Evolutionary conservation across 2,797 vertebrate genomes (phyloP), one percentile per base, ranked within the genome.

Genomic region (Dermochelys coriacea): DNA sequence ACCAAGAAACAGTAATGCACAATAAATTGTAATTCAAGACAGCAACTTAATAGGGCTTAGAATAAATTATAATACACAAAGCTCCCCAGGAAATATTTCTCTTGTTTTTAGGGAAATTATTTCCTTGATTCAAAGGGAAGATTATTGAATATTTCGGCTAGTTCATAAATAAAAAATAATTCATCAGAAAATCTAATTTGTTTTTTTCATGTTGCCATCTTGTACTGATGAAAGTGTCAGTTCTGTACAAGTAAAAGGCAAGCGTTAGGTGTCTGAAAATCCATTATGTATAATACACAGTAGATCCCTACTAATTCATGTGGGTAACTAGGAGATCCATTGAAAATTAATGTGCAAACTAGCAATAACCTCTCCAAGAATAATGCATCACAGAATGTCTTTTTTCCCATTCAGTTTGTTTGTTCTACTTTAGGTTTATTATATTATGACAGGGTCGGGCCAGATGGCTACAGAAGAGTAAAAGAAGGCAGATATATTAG

Each of bases 331-430:
- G 34, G 61, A 64, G 31, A 19, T 89, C n/a, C 57, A 15, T 64
- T 10, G 88, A 29, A 94, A 96, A 95, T 82, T 54, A 83, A 86
- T 37, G 31, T 37, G 61, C 61, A 68, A 37, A n/a, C 34, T n/a
- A 68, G 8, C 61, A 68, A 68, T n/a, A n/a, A 61, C 7, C 8
- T 4, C 61, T 14, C 16, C 61, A n/a, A 19, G 61, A 19, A n/a
- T 68, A 68, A 37, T 19, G 61, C 34, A n/a, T 64, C 16, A 64
- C 64, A 64, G 31, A n/a, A n/a, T 21, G 61, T n/a, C 31, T 18
- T 68, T 64, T 68, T 61, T 59, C n/a, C n/a, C 29, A 37, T n/a
- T 68, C 16, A n/a, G 61, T 64, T 64, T 64, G 61, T 68, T 68
- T 23, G 71, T 45, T 61, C 47, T 86, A 77, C 47, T 59, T 29